phyloP scores from a whole-genome alignment of 1,140 invertebrate species.

The Zaprionus tsacasi region DNA sequence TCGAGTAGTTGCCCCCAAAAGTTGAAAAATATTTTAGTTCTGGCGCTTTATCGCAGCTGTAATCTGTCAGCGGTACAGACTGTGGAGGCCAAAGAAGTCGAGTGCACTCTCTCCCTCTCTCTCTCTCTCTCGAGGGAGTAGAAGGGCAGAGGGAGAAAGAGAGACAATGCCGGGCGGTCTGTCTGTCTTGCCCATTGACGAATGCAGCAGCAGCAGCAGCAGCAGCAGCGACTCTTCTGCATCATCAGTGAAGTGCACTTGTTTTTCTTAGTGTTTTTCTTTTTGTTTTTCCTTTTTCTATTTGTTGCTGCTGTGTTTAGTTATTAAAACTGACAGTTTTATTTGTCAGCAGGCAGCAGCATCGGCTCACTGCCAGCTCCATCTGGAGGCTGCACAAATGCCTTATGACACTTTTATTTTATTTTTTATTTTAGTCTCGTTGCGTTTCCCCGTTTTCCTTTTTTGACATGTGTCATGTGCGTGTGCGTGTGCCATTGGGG shows the following conservation, averaged over 20 bases:
- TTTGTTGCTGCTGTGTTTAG: constrained; percentile 56
- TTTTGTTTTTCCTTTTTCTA: constrained; percentile 2
- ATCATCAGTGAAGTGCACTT: constrained; percentile 64
- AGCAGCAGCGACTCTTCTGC: constrained; percentile 18
- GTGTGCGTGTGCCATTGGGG: constrained; percentile 40
- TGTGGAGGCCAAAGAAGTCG: constrained; percentile 16
- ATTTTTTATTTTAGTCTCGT: constrained; percentile 27
- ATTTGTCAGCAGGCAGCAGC: constrained; percentile 68
- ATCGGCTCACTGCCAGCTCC: constrained; percentile 22
- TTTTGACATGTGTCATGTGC: constrained; percentile 74
- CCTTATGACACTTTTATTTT: constrained; percentile 77
- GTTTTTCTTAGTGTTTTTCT: constrained; percentile 23
- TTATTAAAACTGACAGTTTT: constrained; percentile 83
- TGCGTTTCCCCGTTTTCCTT: constrained; percentile 28
- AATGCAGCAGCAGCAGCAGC: constrained; percentile 18
- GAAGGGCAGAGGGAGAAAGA: not conserved
- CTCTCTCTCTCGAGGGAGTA: constrained; percentile 7
- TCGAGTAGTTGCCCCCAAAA: constrained; percentile 33
- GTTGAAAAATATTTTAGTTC: constrained; percentile 27
- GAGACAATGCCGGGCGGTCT: constrained; percentile 43
- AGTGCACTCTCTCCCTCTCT: constrained; percentile 21
- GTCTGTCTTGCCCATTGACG: constrained; percentile 45
- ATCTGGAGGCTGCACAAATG: constrained; percentile 34
- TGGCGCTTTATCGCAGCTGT: constrained; percentile 75
- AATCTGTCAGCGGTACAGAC: constrained; percentile 67